A percentile compares a stretch with the other conserved stretches of the same genome.
Conservation (phyloP, 2,113 vertebrate species). For the Sebastes schlegelii region DNA sequence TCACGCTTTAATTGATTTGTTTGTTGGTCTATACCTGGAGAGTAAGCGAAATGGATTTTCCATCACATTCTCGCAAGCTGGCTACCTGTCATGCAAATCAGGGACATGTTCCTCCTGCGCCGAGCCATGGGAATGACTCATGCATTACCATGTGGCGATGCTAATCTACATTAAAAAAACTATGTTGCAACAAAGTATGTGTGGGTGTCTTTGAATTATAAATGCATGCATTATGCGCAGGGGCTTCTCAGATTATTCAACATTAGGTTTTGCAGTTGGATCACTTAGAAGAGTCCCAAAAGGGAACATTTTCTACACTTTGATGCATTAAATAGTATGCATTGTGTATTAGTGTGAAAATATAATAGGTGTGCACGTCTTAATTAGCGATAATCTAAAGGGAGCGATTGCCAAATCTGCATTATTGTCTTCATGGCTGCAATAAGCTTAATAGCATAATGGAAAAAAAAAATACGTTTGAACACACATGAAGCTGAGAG, state of each 20-base stretch:
- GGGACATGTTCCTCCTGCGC: slow-evolving; percentile 23
- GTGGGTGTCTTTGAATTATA: background rate
- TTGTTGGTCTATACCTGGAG: slow-evolving; percentile 40
- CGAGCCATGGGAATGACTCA: slow-evolving; percentile 11
- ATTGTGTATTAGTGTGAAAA: background rate
- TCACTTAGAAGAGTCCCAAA: slow-evolving; percentile 17
- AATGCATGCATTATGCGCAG: slow-evolving; percentile 20
- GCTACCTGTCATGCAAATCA: slow-evolving; percentile 51
- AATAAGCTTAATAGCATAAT: background rate
- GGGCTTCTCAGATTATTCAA: background rate
- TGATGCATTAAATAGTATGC: background rate
- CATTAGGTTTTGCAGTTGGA: background rate
- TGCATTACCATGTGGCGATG: background rate
- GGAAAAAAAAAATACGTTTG: background rate
- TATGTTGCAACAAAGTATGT: background rate
- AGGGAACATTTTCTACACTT: background rate
- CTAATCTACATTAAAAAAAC: slow-evolving; percentile 16
- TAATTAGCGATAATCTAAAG: slow-evolving; percentile 7
- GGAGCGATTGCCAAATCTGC: background rate
- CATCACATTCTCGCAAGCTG: slow-evolving; percentile 50
- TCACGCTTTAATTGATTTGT: slow-evolving; percentile 54
- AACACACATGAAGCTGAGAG: background rate
- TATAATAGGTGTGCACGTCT: background rate
- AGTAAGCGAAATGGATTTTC: slow-evolving; percentile 61
- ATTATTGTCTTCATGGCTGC: background rate